Percentiles rank a stretch among this genome's conserved stretches.
Evolutionary conservation across 2,888 invertebrate species (phyloP).

Genomic region (Gymnoscelis rufifasciata): DNA sequence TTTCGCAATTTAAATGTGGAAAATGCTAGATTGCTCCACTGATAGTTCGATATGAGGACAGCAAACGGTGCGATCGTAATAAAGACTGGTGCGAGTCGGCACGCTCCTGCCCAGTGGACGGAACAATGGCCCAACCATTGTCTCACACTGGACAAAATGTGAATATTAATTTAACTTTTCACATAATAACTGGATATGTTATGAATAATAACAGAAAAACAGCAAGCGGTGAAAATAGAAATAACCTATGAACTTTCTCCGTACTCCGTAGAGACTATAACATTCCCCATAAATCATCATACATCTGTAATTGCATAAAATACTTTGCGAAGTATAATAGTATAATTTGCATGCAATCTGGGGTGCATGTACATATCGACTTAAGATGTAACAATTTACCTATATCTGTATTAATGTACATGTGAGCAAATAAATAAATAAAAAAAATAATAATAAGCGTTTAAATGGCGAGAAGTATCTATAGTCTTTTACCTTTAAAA

Average conservation of each 20-base stretch:
- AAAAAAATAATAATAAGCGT: too few species aligned
- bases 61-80: slow-evolving; percentile 68
- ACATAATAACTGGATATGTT: slow-evolving; percentile 21
- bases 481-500: too few species aligned
- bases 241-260: slow-evolving; percentile 1
- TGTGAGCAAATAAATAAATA: too few species aligned
- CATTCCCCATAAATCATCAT: too few species aligned
- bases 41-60: slow-evolving; percentile 68
- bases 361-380: too few species aligned
- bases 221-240: slow-evolving; percentile 20
- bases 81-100: slow-evolving; percentile 52
- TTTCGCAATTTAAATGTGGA: not conserved
- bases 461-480: too few species aligned
- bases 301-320: too few species aligned
- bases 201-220: slow-evolving; percentile 25
- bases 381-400: too few species aligned
- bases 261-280: too few species aligned
- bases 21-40: slow-evolving; percentile 42
- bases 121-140: slow-evolving; percentile 49
- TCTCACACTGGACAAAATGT: slow-evolving; percentile 60
- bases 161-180: slow-evolving; percentile 59
- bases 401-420: too few species aligned
- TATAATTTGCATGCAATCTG: not conserved
- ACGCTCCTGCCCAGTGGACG: slow-evolving; percentile 52
- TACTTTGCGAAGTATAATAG: too few species aligned